Conservation (phyloP, 2,888 invertebrate genomes). For the Eupithecia tripunctaria region DNA sequence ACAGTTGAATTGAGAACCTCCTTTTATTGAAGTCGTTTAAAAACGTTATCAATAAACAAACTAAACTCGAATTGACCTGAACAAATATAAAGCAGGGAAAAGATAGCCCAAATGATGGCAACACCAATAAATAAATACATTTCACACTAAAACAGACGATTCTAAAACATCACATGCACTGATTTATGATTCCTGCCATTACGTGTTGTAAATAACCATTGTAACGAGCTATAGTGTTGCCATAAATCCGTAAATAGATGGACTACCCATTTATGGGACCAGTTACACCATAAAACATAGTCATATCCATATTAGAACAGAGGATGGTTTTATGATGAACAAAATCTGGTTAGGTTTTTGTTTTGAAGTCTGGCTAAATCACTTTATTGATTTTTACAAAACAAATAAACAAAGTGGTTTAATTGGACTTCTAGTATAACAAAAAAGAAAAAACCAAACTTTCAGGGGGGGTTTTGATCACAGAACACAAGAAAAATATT, state of each 20-base stretch:
- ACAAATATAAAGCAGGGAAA: not conserved
- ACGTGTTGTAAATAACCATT: constrained; percentile 2
- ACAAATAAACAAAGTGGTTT: no score
- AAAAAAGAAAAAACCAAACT: no score
- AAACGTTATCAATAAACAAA: no score
- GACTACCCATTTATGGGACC: not conserved
- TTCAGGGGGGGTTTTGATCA: no score
- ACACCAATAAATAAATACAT: not conserved
- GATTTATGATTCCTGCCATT: constrained; percentile 8
- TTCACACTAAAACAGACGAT: not conserved
- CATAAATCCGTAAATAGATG: constrained; percentile 7
- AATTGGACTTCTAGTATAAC: no score
- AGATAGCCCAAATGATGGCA: not conserved
- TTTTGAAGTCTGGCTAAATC: not conserved
- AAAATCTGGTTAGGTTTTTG: not conserved
- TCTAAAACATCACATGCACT: not conserved
- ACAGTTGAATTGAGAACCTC: no score
- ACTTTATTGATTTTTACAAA: not conserved
- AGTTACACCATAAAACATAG: not conserved
- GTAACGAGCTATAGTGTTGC: not conserved
- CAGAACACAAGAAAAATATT: no score
- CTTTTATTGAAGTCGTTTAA: no score
- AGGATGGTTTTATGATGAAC: not conserved
- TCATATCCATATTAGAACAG: not conserved
- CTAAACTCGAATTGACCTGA: no score